These are phyloP conservation scores for Caerostris extrusa DNA, from an alignment of 1,140 invertebrate species.

Conservation along the genomic window DNA sequence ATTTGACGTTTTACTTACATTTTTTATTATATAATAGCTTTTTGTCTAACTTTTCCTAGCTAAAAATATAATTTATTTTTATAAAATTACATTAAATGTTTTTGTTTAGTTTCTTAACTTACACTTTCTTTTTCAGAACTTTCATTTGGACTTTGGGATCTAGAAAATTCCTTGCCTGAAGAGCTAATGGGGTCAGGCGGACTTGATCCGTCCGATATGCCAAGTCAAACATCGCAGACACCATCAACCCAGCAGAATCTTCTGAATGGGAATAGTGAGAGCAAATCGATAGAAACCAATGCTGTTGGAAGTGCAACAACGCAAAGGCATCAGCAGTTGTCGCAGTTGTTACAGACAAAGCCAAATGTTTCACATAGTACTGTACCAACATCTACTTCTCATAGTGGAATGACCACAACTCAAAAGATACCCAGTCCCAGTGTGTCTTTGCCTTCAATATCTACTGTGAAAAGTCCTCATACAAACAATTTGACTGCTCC, in stretches of 20 bases:
- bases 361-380: slow-evolving; percentile 72
- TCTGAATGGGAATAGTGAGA: slow-evolving; percentile 80
- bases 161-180: slow-evolving; percentile 96
- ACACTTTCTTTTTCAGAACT: slow-evolving; percentile 83
- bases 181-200: slow-evolving; percentile 86
- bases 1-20: neutral
- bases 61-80: neutral
- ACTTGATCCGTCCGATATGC: slow-evolving; percentile 76
- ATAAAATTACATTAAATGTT: neutral
- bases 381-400: slow-evolving; percentile 54
- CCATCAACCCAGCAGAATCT: slow-evolving; percentile 68
- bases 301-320: slow-evolving; percentile 48
- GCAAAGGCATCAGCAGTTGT: slow-evolving; percentile 78
- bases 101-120: neutral
- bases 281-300: slow-evolving; percentile 50
- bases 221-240: slow-evolving; percentile 62
- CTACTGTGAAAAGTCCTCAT: slow-evolving; percentile 80
- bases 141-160: slow-evolving; percentile 86
- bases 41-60: neutral
- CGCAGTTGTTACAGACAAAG: slow-evolving; percentile 78
- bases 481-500: slow-evolving; percentile 78
- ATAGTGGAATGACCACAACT: slow-evolving; percentile 61
- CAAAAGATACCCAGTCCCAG: slow-evolving; percentile 75
- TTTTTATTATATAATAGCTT: neutral
- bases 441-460: slow-evolving; percentile 77